phyloP scores from a whole-genome alignment of 1,140 invertebrate species.

The fruit fly (Drosophila melanogaster) region DNA sequence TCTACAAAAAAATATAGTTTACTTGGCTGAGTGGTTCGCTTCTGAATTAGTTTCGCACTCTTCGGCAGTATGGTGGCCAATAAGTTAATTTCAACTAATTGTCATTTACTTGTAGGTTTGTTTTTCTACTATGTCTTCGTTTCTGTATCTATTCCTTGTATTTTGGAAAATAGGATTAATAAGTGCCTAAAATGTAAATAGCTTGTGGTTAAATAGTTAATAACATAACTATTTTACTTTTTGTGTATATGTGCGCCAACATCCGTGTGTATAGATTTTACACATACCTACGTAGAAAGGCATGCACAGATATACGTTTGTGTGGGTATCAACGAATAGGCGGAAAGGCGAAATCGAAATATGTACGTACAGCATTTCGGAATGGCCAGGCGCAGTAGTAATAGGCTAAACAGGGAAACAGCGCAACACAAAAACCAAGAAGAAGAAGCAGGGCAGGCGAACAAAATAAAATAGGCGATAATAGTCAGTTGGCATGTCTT shows the following conservation, averaged over 20 bases:
- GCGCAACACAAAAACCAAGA: slow-evolving; percentile 62
- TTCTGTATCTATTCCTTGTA: background rate
- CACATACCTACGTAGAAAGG: slow-evolving; percentile 50
- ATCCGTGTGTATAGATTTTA: slow-evolving; percentile 75
- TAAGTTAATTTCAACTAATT: slow-evolving; percentile 9
- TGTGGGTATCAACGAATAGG: slow-evolving; percentile 66
- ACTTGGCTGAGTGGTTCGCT: slow-evolving; percentile 15
- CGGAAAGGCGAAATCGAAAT: slow-evolving; percentile 58
- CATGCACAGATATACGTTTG: slow-evolving; percentile 62
- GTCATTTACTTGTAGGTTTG: background rate
- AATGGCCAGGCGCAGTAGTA: slow-evolving; percentile 68
- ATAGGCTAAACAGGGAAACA: slow-evolving; percentile 62
- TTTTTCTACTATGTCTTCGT: background rate
- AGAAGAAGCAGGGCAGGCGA: slow-evolving; percentile 64
- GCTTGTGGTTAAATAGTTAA: slow-evolving; percentile 6
- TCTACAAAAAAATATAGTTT: slow-evolving; percentile 56
- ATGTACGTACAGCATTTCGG: slow-evolving; percentile 75
- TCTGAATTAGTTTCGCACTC: slow-evolving; percentile 25
- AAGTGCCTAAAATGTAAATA: slow-evolving; percentile 1
- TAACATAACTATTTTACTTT: slow-evolving; percentile 39
- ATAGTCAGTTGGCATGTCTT: slow-evolving; percentile 63
- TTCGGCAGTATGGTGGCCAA: background rate
- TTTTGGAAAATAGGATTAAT: background rate
- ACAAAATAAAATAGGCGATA: slow-evolving; percentile 82
- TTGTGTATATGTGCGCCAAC: slow-evolving; percentile 69